Evolutionary conservation across 2,888 invertebrate genomes (phyloP), one percentile per base, ranked within the genome.

Genomic region (Melanophora roralis): DNA sequence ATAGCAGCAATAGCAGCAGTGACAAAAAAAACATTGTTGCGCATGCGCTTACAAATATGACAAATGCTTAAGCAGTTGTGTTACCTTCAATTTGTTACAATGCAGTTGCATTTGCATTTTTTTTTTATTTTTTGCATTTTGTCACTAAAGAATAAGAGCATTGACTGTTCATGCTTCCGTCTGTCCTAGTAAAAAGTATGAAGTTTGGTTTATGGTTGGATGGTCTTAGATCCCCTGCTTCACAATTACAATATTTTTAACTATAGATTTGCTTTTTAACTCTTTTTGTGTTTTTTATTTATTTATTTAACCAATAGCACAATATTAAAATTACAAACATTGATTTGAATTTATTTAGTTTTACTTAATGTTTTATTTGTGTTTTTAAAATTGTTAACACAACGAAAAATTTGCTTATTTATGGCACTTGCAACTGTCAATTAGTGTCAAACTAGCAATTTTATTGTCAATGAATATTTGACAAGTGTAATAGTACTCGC

Each of bases 371-470:
- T 62, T 72, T 49, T 69, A n/a, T 45, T 57, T 73, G 65, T 32
- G 40, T 6, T 32, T 43, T 47, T 72, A 53, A 57, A 68, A 43
- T 69, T 76, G 72, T 62, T 62, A 76, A 68, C 76, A 68, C 64
- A 65, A 77, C 64, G 67, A 72, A 76, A 79, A 80, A 82, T 82
- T 78, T 81, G 82, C 80, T 78, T 78, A 82, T 82, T 83, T 83
- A 81, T 83, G 83, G 81, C 83, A 83, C 82, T 78, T 77, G 69
- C 82, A 83, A 83, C 82, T 84, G 84, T 83, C 84, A 84, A 84
- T 84, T 84, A 84, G 82, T 83, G 84, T 83, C 84, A 83, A 81
- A 81, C 82, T 80, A 75, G 74, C 78, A 83, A 82, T 84, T 83
- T 83, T 83, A 83, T 82, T 82, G 83, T 83, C 84, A 82, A 78